These are phyloP conservation scores for Murina feae DNA, from an alignment of 2,113 vertebrate species.

Conservation along the genomic window DNA sequence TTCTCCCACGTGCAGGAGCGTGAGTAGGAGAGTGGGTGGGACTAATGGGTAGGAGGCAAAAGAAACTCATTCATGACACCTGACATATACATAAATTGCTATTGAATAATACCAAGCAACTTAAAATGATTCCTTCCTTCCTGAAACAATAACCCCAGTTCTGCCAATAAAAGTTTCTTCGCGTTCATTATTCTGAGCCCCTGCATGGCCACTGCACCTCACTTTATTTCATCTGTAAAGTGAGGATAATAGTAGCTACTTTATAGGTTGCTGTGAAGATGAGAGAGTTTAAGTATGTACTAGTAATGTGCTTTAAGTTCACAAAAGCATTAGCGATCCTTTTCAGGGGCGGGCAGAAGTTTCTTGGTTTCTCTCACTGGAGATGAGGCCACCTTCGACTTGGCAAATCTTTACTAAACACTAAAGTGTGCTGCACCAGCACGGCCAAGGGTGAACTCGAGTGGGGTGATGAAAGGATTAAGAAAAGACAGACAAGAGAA, in stretches of 20 bases:
- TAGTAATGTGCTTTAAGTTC: not conserved
- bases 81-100: not conserved
- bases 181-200: not conserved
- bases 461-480: no score
- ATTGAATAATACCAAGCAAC: not conserved
- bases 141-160: not conserved
- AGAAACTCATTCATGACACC: not conserved
- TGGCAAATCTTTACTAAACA: not conserved
- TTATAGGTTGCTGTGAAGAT: not conserved
- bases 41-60: not conserved
- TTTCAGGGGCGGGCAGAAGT: not conserved
- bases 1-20: not conserved
- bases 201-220: not conserved
- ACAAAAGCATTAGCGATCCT: not conserved
- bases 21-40: not conserved
- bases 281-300: not conserved
- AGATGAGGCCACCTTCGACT: not conserved
- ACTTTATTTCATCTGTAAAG: not conserved
- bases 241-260: not conserved
- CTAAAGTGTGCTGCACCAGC: no score
- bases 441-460: no score
- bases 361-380: not conserved
- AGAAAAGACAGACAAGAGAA: no score
- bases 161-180: not conserved
- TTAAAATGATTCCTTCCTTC: not conserved